A percentile compares a stretch with the other conserved stretches of the same genome.
Evolutionary conservation across 2,888 invertebrate genomes (phyloP).

Genomic region (Bugula neritina): DNA sequence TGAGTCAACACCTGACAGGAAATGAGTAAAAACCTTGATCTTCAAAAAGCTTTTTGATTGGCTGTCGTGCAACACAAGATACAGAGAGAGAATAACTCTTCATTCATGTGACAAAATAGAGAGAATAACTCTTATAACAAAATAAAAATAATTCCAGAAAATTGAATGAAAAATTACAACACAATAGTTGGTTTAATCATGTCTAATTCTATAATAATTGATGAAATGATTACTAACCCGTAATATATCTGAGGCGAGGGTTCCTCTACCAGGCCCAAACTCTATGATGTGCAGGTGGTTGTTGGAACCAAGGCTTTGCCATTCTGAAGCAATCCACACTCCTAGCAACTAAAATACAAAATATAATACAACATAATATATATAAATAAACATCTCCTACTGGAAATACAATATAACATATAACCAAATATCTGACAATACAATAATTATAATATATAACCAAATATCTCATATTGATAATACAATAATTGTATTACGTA

Average conservation of each 20-base stretch:
- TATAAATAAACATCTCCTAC: background rate
- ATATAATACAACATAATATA: background rate
- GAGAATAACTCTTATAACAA: too few relatives aligned
- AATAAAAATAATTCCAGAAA: too few relatives aligned
- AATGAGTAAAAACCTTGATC: background rate
- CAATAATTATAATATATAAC: too few relatives aligned
- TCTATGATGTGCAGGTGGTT: slow-evolving; percentile 82
- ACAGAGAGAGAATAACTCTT: too few relatives aligned
- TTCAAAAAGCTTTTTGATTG: slow-evolving; percentile 8
- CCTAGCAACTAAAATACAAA: slow-evolving; percentile 64
- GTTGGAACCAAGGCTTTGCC: slow-evolving; percentile 66
- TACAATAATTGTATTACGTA: too few relatives aligned
- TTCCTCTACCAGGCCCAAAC: slow-evolving; percentile 90
- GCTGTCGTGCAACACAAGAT: background rate
- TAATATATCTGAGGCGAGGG: slow-evolving; percentile 77
- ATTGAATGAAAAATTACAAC: too few relatives aligned
- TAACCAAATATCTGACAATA: too few relatives aligned
- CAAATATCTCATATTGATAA: too few relatives aligned
- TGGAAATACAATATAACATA: too few relatives aligned
- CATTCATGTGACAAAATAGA: too few relatives aligned
- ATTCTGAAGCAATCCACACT: slow-evolving; percentile 82
- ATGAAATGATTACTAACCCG: slow-evolving; percentile 65
- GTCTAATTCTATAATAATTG: too few relatives aligned
- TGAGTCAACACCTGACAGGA: slow-evolving; percentile 48
- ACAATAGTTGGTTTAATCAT: too few relatives aligned